Evolutionary conservation across 2,888 invertebrate species (phyloP), one percentile per base, ranked within the genome.

Genomic region (Thymelicus acteon): DNA sequence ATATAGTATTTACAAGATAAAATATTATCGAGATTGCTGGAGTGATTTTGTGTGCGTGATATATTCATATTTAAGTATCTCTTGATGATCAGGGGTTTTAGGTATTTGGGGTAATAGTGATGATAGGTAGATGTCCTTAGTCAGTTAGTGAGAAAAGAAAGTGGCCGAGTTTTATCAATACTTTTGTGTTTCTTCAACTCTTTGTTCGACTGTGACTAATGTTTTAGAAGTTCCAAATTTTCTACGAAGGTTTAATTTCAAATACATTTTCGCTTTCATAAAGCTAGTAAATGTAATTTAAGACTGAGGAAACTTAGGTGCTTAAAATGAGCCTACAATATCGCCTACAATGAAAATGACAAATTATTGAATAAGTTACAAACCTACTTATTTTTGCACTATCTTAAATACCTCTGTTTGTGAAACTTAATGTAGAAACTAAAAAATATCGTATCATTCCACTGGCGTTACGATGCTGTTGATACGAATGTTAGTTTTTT

Each of bases 291-390:
- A 52, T 19, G 48, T 63, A 68, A 79, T 83, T 79, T 78, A 86
- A 87, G 87, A 87, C 86, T 87, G 86, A 87, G 82, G 76, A 77
- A 76, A 83, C 75, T 82, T 82, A 82, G 86, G 87, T 86, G 87
- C 84, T 86, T 84, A 78, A 76, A 74, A 76, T 67, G 72, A 76
- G 73, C 66, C 62, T 57, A 57, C 57, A 57, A 37, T 24, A 19
- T 66, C 66, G 40, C n/a, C 65, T n/a, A 61, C 68, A 68, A 31
- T 31, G 1, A 31, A 31, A 31, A 31, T 31, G 31, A 31, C 31
- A 31, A 31, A 62, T 64, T 64, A 60, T 40, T 64, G 10, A 64
- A 52, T 65, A 61, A 71, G 40, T 71, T 52, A 65, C 58, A 60
- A 39, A 24, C 61, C 48, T 54, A 13, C 61, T 48, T 54, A 48